Conservation (phyloP, 2,113 vertebrate genomes). For the Macquaria ambigua region DNA sequence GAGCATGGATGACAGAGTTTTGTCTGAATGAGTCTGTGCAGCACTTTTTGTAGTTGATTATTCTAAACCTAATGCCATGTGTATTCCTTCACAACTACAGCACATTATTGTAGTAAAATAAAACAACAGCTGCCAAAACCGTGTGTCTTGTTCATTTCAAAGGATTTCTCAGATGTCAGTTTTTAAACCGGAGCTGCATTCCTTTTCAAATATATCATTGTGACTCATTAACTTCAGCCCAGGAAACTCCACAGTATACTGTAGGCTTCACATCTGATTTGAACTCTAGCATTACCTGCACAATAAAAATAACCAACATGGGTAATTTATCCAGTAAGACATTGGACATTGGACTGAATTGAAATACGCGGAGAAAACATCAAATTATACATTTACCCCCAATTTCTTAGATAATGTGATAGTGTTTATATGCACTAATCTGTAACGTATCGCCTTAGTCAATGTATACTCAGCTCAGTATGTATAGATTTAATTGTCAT, state of each 20-base stretch:
- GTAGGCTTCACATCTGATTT: neutral
- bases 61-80: neutral
- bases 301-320: neutral
- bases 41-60: neutral
- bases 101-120: neutral
- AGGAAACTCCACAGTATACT: neutral
- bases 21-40: neutral
- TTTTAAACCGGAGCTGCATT: neutral
- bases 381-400: neutral
- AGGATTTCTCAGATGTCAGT: neutral
- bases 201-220: neutral
- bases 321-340: neutral
- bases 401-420: neutral
- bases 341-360: neutral
- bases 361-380: neutral
- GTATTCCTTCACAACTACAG: neutral
- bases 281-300: neutral
- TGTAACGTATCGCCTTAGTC: neutral
- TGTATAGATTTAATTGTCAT: neutral
- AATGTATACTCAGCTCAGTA: neutral
- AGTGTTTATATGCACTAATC: neutral
- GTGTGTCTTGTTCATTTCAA: neutral
- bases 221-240: neutral
- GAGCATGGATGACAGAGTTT: neutral
- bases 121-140: neutral